These are phyloP conservation scores for Ophthalmolycus amberensis DNA, from an alignment of 2,113 vertebrate species.

Conservation along the genomic window DNA sequence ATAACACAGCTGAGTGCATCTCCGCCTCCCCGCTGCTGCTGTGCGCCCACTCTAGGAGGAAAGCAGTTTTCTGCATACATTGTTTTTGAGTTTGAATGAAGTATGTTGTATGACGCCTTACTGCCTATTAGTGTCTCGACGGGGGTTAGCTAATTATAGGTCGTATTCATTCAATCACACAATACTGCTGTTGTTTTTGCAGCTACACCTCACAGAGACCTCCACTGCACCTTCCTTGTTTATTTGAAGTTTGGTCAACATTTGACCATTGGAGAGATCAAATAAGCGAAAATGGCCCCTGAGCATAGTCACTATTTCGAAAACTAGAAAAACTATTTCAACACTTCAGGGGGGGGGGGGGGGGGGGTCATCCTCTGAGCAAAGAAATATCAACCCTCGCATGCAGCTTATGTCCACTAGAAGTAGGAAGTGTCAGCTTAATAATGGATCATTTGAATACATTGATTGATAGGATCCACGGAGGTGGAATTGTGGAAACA, in stretches of 20 bases:
- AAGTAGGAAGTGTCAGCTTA: not conserved
- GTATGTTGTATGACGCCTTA: not conserved
- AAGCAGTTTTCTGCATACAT: too few relatives aligned
- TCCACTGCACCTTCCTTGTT: not conserved
- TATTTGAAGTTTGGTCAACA: not conserved
- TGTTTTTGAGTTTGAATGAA: not conserved
- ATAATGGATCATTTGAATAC: not conserved
- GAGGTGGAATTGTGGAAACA: slow-evolving; percentile 18
- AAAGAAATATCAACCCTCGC: slow-evolving; percentile 7
- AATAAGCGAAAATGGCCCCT: not conserved
- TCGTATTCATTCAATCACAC: not conserved
- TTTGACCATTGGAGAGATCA: not conserved
- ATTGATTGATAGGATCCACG: not conserved
- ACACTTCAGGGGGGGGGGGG: not conserved
- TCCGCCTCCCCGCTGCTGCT: too few relatives aligned
- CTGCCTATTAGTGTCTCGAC: not conserved
- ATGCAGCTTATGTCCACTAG: not conserved
- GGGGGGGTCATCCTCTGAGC: not conserved
- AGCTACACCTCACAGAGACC: not conserved
- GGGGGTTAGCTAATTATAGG: not conserved
- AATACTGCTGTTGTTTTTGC: not conserved
- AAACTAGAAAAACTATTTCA: not conserved
- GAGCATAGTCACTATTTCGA: not conserved
- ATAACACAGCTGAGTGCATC: too few relatives aligned
- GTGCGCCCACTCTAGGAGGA: too few relatives aligned